These are phyloP conservation scores for Podargus strigoides DNA, from an alignment of 2,797 vertebrate genomes.

Conservation along the genomic window DNA sequence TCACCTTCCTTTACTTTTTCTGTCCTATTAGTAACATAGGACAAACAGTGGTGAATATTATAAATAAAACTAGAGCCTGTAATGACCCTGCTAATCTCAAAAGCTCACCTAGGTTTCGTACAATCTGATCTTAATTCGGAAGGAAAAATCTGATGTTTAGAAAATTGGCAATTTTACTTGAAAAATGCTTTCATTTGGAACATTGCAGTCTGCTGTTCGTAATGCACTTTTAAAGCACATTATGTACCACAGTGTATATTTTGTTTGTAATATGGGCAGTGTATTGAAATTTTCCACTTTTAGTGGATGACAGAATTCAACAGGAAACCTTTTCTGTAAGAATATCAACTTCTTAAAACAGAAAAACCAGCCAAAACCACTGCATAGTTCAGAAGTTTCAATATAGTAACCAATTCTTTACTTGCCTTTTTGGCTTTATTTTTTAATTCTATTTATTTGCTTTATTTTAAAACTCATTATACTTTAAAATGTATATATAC, in stretches of 20 bases:
- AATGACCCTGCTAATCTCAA: neutral
- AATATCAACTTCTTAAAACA: neutral
- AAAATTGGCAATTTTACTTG: neutral
- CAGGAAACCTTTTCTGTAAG: neutral
- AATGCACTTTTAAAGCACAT: neutral
- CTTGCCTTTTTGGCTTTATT: neutral
- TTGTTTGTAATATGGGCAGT: neutral
- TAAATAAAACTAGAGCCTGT: neutral
- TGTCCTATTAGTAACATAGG: neutral
- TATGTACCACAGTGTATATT: neutral
- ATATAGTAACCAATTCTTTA: neutral
- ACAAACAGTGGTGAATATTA: neutral
- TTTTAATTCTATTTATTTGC: neutral
- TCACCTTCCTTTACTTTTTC: neutral
- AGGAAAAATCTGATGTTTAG: neutral
- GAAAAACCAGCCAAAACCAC: neutral
- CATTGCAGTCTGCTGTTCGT: neutral
- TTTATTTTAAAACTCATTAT: neutral
- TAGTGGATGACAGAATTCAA: neutral
- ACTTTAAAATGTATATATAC: neutral
- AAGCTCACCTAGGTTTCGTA: neutral
- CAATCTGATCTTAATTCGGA: neutral
- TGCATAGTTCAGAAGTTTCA: neutral
- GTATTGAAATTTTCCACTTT: neutral
- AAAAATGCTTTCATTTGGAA: neutral